Percentiles rank a stretch among this genome's conserved stretches.
Conservation (phyloP, 2,888 invertebrate species). For the Stratiomys singularior region DNA sequence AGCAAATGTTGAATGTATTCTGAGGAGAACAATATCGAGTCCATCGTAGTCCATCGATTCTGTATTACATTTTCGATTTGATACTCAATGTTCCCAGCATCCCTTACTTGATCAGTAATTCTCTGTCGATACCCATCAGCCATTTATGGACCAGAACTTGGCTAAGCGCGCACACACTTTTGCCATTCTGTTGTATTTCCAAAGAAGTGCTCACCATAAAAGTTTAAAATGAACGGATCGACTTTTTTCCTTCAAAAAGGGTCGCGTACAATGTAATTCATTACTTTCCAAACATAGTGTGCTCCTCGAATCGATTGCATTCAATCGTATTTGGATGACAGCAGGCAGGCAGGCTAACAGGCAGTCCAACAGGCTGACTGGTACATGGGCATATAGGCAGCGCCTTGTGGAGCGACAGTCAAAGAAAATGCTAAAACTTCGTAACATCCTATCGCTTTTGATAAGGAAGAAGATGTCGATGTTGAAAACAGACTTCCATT, state of each 20-base stretch:
- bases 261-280: conserved; percentile 41
- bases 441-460: conserved; percentile 1
- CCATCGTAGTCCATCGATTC: too few species aligned
- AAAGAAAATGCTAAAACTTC: neutral
- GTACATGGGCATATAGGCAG: neutral
- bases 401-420: neutral
- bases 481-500: conserved; percentile 1
- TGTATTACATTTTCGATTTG: too few species aligned
- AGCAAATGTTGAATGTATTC: too few species aligned
- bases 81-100: too few species aligned
- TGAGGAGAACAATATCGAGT: too few species aligned
- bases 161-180: neutral
- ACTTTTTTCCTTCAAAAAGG: conserved; percentile 25
- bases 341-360: neutral
- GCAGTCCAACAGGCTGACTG: too few species aligned
- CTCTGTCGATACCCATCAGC: too few species aligned
- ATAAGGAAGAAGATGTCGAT: conserved; percentile 28
- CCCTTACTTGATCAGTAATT: too few species aligned
- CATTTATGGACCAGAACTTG: conserved; percentile 17
- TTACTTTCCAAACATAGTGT: conserved; percentile 41
- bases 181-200: neutral
- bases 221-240: conserved; percentile 32
- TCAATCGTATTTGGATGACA: conserved; percentile 19
- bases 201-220: conserved; percentile 26
- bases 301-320: conserved; percentile 9